Evolutionary conservation across 2,797 vertebrate species (phyloP).

Genomic region (Coracias cyanogaster): DNA sequence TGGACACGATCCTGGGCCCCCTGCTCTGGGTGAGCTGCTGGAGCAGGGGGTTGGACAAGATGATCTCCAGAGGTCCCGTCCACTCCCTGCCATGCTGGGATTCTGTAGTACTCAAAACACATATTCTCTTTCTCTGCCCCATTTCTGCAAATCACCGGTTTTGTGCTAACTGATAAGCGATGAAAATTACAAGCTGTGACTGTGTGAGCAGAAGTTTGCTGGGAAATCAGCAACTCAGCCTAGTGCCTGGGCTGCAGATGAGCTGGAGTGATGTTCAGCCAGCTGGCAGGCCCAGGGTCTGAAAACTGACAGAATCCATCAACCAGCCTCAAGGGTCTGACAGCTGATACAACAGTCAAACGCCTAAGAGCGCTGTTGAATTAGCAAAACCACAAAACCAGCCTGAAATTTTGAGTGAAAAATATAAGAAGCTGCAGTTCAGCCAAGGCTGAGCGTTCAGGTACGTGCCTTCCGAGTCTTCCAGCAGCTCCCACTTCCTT

Average conservation of each 20-base stretch:
- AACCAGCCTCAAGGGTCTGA: background rate
- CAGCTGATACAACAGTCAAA: background rate
- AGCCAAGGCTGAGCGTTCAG: background rate
- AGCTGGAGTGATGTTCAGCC: background rate
- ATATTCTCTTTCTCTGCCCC: background rate
- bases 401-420: background rate
- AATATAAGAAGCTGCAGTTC: background rate
- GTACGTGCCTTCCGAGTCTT: background rate
- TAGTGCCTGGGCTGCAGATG: background rate
- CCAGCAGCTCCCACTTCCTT: background rate
- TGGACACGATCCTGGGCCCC: background rate
- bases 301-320: background rate
- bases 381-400: background rate
- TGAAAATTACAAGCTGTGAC: background rate
- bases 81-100: background rate
- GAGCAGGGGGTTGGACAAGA: background rate
- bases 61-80: background rate
- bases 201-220: background rate
- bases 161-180: background rate
- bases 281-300: background rate
- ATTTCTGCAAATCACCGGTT: accelerated
- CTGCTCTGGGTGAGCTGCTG: background rate
- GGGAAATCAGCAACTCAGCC: background rate
- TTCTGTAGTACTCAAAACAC: background rate
- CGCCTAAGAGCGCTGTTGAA: background rate